phyloP scores from a whole-genome alignment of 1,140 invertebrate species.

The Halesus radiatus region DNA sequence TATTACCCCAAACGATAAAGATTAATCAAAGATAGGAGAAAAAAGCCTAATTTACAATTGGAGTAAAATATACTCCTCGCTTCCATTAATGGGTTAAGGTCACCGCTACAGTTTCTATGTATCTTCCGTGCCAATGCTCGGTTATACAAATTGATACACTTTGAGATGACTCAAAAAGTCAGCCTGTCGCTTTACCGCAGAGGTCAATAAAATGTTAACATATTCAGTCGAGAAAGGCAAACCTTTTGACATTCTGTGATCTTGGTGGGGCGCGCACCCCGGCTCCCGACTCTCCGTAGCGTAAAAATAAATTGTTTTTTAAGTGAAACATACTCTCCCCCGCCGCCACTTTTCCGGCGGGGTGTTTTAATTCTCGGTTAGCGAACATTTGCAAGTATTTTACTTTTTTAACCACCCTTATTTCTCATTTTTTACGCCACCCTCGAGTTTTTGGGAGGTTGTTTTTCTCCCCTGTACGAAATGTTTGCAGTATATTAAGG shows the following conservation, averaged over 20 bases:
- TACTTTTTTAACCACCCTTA: constrained; percentile 11
- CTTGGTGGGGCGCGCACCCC: not conserved
- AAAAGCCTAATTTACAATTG: too few relatives aligned
- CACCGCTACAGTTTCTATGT: too few relatives aligned
- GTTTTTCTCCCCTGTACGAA: not conserved
- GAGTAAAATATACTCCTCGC: too few relatives aligned
- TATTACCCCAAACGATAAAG: too few relatives aligned
- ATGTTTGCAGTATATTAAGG: not conserved
- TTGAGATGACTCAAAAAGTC: too few relatives aligned
- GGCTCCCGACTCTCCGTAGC: constrained; percentile 4
- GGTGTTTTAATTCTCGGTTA: constrained; percentile 46
- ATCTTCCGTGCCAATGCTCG: too few relatives aligned
- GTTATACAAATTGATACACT: too few relatives aligned
- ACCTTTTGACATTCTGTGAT: not conserved
- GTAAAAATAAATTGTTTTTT: constrained; percentile 57
- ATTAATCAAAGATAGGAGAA: too few relatives aligned
- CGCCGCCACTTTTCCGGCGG: constrained; percentile 28
- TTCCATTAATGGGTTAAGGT: too few relatives aligned
- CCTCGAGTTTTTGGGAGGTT: not conserved
- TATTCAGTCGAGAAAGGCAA: not conserved
- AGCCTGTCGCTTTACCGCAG: too few relatives aligned
- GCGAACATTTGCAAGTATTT: constrained; percentile 33
- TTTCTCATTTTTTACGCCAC: not conserved
- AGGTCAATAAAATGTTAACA: too few relatives aligned
- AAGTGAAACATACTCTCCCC: constrained; percentile 56